Evolutionary conservation across 1,140 invertebrate genomes (phyloP).

Genomic region (Rhopalosiphum padi): DNA sequence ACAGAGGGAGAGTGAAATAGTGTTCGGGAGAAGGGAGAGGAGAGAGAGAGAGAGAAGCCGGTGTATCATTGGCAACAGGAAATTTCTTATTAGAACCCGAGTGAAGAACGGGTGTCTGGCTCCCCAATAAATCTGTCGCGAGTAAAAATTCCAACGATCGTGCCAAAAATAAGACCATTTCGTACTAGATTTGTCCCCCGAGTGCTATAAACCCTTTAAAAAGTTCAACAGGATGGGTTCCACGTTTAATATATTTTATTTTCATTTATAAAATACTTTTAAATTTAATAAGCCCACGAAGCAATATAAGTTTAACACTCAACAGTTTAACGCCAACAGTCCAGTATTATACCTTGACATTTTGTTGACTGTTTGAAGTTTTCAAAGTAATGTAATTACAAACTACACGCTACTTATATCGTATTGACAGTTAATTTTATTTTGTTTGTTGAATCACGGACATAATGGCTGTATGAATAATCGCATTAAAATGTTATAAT

Average conservation of each 20-base stretch:
- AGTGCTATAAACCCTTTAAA: background rate
- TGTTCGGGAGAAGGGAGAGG: background rate
- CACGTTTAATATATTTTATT: background rate
- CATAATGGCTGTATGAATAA: background rate
- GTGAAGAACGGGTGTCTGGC: conserved; percentile 34
- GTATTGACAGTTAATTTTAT: background rate
- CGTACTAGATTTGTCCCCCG: conserved; percentile 31
- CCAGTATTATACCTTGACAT: background rate
- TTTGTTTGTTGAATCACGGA: background rate
- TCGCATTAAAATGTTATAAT: background rate
- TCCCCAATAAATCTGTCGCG: conserved; percentile 49
- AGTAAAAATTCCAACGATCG: conserved; percentile 39
- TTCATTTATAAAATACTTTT: background rate
- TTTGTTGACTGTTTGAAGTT: background rate
- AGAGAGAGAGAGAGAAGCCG: background rate
- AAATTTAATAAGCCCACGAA: background rate
- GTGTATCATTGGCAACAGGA: conserved; percentile 44
- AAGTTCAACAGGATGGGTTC: background rate
- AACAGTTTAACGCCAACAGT: background rate
- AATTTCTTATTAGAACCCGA: conserved; percentile 46
- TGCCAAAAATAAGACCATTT: conserved; percentile 50
- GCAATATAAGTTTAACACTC: background rate
- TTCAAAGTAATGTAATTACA: background rate
- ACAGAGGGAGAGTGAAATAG: background rate
- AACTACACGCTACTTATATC: background rate